Evolutionary conservation across 2,113 vertebrate genomes (phyloP).

Genomic region (Australoheros scitulus): DNA sequence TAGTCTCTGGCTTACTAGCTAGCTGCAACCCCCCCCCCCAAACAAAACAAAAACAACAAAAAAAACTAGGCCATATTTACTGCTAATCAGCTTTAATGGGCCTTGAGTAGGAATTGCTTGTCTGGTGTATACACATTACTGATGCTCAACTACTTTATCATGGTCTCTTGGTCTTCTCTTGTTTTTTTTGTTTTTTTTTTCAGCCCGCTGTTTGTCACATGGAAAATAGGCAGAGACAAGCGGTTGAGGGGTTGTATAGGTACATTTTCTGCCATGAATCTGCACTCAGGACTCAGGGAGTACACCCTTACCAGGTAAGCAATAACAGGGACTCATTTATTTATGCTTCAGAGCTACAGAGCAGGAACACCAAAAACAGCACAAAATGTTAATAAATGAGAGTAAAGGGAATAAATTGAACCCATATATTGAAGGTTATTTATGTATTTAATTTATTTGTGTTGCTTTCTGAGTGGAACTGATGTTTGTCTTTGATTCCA

Average conservation of each 20-base stretch:
- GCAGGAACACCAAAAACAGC: background rate
- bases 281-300: constrained; percentile 99
- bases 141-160: background rate
- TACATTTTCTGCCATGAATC: constrained; percentile 99
- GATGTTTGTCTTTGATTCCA: constrained; percentile 1
- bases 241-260: constrained; percentile 99
- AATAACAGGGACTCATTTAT: background rate
- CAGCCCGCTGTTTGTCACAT: constrained; percentile 99
- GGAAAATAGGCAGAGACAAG: constrained; percentile 99
- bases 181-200: constrained; percentile 45
- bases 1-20: background rate
- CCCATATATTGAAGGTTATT: background rate
- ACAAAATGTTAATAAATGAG: background rate
- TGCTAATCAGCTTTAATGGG: background rate
- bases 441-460: background rate
- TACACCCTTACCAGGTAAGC: constrained; percentile 99
- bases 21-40: background rate
- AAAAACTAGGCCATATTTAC: background rate
- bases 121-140: background rate
- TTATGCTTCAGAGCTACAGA: background rate
- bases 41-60: background rate
- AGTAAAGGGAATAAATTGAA: background rate
- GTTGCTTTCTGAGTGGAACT: background rate
- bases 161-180: constrained; percentile 26
- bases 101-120: background rate